Conservation (phyloP, 2,888 invertebrate genomes). For the Oligia fasciuncula region DNA sequence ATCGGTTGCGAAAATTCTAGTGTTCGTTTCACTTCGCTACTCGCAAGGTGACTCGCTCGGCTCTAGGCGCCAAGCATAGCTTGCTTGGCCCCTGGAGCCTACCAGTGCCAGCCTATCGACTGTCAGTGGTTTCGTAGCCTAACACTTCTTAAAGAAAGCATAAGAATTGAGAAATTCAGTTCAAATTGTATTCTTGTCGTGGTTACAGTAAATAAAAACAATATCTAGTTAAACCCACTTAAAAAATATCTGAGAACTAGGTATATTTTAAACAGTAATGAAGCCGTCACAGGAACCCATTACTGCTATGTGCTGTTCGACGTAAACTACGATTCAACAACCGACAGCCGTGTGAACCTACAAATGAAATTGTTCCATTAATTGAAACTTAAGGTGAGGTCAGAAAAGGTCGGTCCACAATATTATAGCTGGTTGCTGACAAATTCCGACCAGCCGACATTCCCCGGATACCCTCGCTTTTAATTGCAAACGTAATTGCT, state of each 20-base stretch:
- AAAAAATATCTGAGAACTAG: not conserved
- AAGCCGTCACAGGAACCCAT: conserved; percentile 23
- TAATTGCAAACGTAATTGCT: conserved; percentile 82
- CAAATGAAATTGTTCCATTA: conserved; percentile 64
- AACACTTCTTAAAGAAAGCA: too few species aligned
- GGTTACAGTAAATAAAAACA: not conserved
- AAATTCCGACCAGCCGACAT: conserved; percentile 72
- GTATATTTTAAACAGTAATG: conserved; percentile 33
- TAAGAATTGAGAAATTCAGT: too few species aligned
- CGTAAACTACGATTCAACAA: conserved; percentile 53
- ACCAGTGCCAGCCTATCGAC: too few species aligned
- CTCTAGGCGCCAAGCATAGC: too few species aligned
- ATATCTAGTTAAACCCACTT: not conserved
- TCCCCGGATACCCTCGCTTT: conserved; percentile 74
- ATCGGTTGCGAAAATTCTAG: too few species aligned
- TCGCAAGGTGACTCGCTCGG: too few species aligned
- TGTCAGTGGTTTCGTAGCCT: too few species aligned
- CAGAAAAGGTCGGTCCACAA: conserved; percentile 69
- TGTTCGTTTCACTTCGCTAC: too few species aligned
- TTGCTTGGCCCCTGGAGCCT: too few species aligned
- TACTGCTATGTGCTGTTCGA: conserved; percentile 12
- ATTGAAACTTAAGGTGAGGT: conserved; percentile 68
- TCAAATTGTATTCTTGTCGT: too few species aligned
- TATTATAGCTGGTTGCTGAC: conserved; percentile 63
- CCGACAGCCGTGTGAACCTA: conserved; percentile 55